Evolutionary conservation across 2,113 vertebrate genomes (phyloP).

Genomic region (Ciconia maguari): DNA sequence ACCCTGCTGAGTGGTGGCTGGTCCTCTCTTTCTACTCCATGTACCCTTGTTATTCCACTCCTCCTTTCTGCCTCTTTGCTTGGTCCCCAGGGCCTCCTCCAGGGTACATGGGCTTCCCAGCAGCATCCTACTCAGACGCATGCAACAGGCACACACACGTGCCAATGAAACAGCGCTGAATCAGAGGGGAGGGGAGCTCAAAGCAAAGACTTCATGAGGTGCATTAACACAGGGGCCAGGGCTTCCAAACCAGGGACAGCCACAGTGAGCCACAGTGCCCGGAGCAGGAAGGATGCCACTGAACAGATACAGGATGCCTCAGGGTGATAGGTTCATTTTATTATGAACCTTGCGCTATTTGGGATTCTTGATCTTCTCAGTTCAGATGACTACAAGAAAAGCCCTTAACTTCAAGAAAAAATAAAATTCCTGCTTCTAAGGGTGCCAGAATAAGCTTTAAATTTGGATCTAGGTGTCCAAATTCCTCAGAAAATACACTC

Average conservation of each 20-base stretch:
- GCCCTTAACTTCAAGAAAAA: neutral
- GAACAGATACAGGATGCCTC: neutral
- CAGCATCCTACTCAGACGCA: neutral
- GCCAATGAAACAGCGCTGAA: accelerated
- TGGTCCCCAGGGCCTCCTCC: neutral
- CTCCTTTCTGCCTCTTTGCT: neutral
- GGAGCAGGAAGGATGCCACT: neutral
- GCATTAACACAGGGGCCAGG: neutral
- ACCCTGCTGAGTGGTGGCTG: neutral
- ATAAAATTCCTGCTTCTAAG: neutral
- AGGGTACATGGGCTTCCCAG: neutral
- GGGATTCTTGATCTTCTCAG: neutral
- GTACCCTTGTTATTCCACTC: neutral
- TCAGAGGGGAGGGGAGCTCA: neutral
- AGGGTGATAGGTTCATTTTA: neutral
- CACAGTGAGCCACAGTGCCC: neutral
- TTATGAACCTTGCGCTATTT: neutral
- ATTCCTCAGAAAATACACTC: neutral
- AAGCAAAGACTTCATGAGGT: neutral
- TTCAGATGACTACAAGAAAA: neutral
- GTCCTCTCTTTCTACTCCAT: neutral
- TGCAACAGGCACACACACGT: accelerated
- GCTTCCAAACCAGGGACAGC: neutral
- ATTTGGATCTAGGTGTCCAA: neutral
- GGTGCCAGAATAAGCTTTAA: neutral